These are phyloP conservation scores for Zele albiditarsus DNA, from an alignment of 2,888 invertebrate species.

Conservation along the genomic window DNA sequence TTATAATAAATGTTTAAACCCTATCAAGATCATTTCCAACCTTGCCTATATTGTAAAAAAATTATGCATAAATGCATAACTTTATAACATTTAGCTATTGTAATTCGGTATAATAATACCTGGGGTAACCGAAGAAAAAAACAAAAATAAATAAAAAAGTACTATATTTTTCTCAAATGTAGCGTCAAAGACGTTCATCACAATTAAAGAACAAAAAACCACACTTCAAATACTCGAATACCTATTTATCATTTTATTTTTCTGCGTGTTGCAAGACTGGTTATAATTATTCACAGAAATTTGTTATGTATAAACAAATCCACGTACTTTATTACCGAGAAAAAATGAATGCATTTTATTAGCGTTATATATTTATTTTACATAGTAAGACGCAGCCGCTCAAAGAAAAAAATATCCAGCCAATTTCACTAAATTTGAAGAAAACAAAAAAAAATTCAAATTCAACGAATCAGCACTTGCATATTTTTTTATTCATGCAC, in stretches of 20 bases:
- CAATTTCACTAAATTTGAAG: constrained; percentile 25
- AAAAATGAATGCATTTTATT: constrained; percentile 18
- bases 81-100: constrained; percentile 14
- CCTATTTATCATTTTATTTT: constrained; percentile 26
- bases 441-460: constrained; percentile 32
- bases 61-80: neutral
- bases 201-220: constrained; percentile 10
- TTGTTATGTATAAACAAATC: neutral
- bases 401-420: constrained; percentile 28
- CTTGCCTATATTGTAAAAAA: neutral
- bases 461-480: constrained; percentile 41
- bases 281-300: constrained; percentile 18
- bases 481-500: constrained; percentile 48
- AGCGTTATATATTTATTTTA: constrained; percentile 14
- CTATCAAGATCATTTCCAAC: neutral
- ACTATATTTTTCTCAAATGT: constrained; percentile 57
- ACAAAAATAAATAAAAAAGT: constrained; percentile 44
- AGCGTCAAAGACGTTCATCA: constrained; percentile 52
- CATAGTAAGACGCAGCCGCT: constrained; percentile 28
- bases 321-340: constrained; percentile 26
- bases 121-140: constrained; percentile 27
- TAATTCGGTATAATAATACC: constrained; percentile 25
- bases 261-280: constrained; percentile 36
- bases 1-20: neutral
- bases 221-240: constrained; percentile 22